phyloP scores from a whole-genome alignment of 2,797 vertebrate genomes.

The Enteromius argenteus region DNA sequence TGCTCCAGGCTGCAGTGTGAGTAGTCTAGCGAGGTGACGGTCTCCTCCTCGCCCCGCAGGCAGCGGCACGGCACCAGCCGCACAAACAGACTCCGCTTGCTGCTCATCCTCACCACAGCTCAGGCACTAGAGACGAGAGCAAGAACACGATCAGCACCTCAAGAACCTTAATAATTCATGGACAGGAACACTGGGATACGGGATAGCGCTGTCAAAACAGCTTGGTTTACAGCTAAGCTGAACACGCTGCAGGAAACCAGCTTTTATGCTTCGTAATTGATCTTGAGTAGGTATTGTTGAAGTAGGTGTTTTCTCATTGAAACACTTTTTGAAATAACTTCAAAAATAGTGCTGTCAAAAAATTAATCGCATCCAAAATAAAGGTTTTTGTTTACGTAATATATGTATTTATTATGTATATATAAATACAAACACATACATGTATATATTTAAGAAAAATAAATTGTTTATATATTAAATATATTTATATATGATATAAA shows the following conservation, averaged over 20 bases:
- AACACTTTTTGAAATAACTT: neutral
- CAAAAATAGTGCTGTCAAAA: neutral
- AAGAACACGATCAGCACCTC: conserved; percentile 18
- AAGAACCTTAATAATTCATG: neutral
- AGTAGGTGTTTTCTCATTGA: neutral
- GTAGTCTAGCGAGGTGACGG: conserved; percentile 95
- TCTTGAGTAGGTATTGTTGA: neutral
- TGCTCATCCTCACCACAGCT: conserved; percentile 86
- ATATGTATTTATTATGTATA: too few relatives aligned
- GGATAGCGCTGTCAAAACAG: conserved; percentile 26
- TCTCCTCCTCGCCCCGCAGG: conserved; percentile 96
- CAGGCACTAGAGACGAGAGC: conserved; percentile 81
- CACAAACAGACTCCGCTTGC: conserved; percentile 95
- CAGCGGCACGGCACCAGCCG: conserved; percentile 98
- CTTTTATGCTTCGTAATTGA: neutral
- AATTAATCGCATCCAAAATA: too few relatives aligned
- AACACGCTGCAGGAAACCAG: neutral
- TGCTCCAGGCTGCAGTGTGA: conserved; percentile 99
- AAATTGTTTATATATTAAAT: too few relatives aligned
- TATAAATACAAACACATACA: too few relatives aligned
- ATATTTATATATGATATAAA: too few relatives aligned
- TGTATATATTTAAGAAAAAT: too few relatives aligned
- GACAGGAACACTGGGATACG: conserved; percentile 1
- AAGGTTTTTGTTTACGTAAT: too few relatives aligned
- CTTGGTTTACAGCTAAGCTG: conserved; percentile 18